These are phyloP conservation scores for Scatophagus argus DNA, from an alignment of 2,113 vertebrate species.

Conservation along the genomic window DNA sequence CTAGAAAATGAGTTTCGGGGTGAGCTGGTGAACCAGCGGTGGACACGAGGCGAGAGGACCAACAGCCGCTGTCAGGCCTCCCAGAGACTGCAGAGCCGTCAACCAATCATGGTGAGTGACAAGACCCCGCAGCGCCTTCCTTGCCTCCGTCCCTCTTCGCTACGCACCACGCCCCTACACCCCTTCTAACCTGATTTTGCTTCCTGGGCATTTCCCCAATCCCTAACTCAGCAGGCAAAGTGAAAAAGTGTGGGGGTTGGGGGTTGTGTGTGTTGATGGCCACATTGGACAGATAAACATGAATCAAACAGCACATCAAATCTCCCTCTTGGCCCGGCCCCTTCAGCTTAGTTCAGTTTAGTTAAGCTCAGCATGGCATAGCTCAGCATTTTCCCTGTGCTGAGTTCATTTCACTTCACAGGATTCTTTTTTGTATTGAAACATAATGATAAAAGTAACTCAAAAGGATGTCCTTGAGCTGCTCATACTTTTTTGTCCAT, in stretches of 20 bases:
- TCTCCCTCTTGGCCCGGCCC: constrained; percentile 48
- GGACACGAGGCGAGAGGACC: constrained; percentile 93
- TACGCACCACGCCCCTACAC: constrained; percentile 26
- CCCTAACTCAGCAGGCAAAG: constrained; percentile 69
- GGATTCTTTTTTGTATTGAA: constrained; percentile 52
- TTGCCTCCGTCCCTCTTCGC: background rate
- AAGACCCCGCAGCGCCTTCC: constrained; percentile 22
- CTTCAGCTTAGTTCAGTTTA: constrained; percentile 57
- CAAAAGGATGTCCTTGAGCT: constrained; percentile 79
- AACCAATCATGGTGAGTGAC: constrained; percentile 90
- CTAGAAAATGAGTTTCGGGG: constrained; percentile 98
- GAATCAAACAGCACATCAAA: constrained; percentile 74
- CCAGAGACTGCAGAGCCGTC: constrained; percentile 85
- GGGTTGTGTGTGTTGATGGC: constrained; percentile 15
- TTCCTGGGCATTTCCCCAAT: constrained; percentile 76
- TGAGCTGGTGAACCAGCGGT: constrained; percentile 97
- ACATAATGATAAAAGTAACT: constrained; percentile 60
- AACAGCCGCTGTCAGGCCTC: constrained; percentile 90
- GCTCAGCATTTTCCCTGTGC: constrained; percentile 71
- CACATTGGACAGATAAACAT: constrained; percentile 54
- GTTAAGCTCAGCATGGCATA: constrained; percentile 66
- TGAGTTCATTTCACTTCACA: constrained; percentile 70
- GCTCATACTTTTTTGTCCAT: constrained; percentile 62
- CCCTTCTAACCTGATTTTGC: constrained; percentile 65
- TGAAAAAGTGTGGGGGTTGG: constrained; percentile 42